Percentiles rank a stretch among this genome's conserved stretches.
These are phyloP conservation scores for Calameuta idolon DNA, from an alignment of 2,888 invertebrate genomes.

Conservation along the genomic window DNA sequence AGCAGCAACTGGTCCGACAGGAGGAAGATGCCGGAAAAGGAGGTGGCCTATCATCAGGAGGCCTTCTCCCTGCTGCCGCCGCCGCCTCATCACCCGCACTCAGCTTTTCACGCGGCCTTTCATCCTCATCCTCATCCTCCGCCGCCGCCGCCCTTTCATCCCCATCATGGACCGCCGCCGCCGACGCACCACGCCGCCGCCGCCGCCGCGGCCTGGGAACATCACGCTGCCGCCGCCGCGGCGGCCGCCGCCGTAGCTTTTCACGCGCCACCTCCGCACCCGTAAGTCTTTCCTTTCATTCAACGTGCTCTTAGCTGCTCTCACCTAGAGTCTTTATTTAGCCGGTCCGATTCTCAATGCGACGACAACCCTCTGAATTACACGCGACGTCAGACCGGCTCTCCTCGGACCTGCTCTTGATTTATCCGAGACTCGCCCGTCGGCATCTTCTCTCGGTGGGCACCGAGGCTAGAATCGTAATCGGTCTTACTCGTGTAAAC, in stretches of 20 bases:
- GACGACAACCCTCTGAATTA: no score
- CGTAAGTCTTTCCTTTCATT: slow-evolving; percentile 49
- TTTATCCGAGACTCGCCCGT: no score
- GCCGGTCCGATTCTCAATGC: no score
- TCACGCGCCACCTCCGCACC: slow-evolving; percentile 66
- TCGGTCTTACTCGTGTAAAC: slow-evolving; percentile 13
- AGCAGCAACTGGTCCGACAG: not conserved
- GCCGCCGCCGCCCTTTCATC: slow-evolving; percentile 70
- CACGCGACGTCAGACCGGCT: no score
- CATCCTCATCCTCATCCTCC: slow-evolving; percentile 69
- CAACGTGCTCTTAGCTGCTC: no score
- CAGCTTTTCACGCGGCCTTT: slow-evolving; percentile 63
- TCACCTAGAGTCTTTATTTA: no score
- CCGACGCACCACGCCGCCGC: slow-evolving; percentile 68
- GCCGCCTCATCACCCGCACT: slow-evolving; percentile 61
- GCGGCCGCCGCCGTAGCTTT: slow-evolving; percentile 73
- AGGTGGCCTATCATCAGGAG: slow-evolving; percentile 72
- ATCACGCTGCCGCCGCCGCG: slow-evolving; percentile 74
- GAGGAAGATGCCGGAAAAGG: slow-evolving; percentile 72
- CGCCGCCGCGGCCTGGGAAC: slow-evolving; percentile 72
- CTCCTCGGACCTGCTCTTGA: no score
- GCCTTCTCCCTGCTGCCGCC: slow-evolving; percentile 66
- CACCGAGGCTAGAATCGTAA: no score
- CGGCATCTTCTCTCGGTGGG: no score
- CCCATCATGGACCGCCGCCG: slow-evolving; percentile 58